phyloP scores from a whole-genome alignment of 2,888 invertebrate species.

The Brachypterus glaber region DNA sequence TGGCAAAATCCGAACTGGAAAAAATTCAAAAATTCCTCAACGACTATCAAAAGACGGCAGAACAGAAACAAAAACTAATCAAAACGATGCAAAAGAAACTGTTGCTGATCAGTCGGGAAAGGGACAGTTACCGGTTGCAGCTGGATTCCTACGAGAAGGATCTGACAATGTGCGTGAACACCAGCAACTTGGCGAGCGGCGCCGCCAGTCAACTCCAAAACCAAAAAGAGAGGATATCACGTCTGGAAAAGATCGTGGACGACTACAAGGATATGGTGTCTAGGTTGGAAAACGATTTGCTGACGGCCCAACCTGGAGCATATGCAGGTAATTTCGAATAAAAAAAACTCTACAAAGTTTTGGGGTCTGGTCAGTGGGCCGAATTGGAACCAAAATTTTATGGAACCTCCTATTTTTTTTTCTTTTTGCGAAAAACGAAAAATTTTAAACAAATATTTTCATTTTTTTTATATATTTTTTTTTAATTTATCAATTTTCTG shows the following conservation, averaged over 20 bases:
- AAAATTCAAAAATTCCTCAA: conserved; percentile 53
- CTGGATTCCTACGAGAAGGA: conserved; percentile 78
- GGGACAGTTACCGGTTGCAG: conserved; percentile 72
- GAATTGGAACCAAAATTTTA: no score
- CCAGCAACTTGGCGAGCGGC: conserved; percentile 29
- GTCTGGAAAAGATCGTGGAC: conserved; percentile 62
- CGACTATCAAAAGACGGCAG: conserved; percentile 52
- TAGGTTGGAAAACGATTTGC: conserved; percentile 54
- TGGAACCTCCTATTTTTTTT: no score
- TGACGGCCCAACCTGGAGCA: conserved; percentile 32
- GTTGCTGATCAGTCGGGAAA: conserved; percentile 55
- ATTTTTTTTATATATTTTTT: no score
- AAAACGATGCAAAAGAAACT: conserved; percentile 65
- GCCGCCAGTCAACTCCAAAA: conserved; percentile 31
- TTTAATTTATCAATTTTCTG: no score
- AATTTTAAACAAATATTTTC: no score
- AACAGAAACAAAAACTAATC: conserved; percentile 60
- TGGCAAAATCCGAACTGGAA: conserved; percentile 49
- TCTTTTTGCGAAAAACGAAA: no score
- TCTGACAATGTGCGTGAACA: conserved; percentile 44
- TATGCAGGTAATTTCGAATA: no score
- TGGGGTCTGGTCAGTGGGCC: no score
- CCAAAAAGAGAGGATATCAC: conserved; percentile 56
- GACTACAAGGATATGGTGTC: conserved; percentile 64
- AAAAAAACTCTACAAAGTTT: no score